phyloP scores from a whole-genome alignment of 1,140 invertebrate genomes.

The Geopemphigus sp. region DNA sequence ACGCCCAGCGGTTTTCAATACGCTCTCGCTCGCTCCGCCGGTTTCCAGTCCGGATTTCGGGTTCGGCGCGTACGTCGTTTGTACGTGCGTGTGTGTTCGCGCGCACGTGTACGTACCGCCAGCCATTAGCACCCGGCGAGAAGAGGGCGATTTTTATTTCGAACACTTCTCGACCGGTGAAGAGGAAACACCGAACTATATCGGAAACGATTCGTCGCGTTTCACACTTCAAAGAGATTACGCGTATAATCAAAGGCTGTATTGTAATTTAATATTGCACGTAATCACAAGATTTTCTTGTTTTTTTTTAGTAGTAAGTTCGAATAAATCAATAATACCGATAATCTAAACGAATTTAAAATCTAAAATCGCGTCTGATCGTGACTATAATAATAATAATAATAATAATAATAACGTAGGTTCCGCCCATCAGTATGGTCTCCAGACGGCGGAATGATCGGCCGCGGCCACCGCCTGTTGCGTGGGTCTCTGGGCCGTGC shows the following conservation, averaged over 20 bases:
- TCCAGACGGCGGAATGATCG: constrained; percentile 42
- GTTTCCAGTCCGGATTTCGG: too few species aligned
- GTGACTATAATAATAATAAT: background rate
- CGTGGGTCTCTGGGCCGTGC: background rate
- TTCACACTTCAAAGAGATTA: background rate
- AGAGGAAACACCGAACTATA: background rate
- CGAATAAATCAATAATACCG: too few species aligned
- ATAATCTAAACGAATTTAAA: too few species aligned
- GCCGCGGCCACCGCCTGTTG: constrained; percentile 34
- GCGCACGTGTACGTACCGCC: too few species aligned
- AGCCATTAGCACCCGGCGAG: too few species aligned
- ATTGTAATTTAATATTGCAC: background rate
- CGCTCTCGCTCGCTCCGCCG: too few species aligned
- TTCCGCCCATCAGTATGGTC: constrained; percentile 14
- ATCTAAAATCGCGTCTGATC: too few species aligned
- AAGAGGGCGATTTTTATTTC: background rate
- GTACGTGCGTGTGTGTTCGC: too few species aligned
- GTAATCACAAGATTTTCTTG: constrained; percentile 17
- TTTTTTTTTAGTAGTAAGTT: background rate
- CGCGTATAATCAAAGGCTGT: too few species aligned
- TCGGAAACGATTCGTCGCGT: too few species aligned
- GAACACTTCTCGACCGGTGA: too few species aligned
- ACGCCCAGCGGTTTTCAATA: constrained; percentile 32
- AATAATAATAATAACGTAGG: background rate
- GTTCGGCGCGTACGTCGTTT: too few species aligned